A percentile compares a stretch with the other conserved stretches of the same genome.
Evolutionary conservation across 2,797 vertebrate species (phyloP).

Genomic region (Paratrypauchen microcephalus): DNA sequence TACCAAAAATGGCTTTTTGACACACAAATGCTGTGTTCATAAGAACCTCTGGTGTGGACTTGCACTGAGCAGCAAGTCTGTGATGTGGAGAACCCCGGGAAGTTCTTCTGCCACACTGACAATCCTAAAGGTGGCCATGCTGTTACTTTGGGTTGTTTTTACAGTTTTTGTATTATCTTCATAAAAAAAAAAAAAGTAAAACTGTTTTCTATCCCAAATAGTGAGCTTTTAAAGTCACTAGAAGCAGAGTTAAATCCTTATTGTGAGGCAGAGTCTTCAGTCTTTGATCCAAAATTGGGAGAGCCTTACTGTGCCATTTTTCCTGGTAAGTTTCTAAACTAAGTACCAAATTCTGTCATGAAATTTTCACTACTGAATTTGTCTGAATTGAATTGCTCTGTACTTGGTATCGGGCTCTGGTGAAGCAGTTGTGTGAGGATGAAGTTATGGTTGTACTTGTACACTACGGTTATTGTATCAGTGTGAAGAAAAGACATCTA

Average conservation of each 20-base stretch:
- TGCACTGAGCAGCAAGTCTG: conserved; percentile 75
- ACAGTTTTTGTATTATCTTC: too few species aligned
- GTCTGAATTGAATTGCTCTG: background rate
- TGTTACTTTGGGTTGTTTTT: background rate
- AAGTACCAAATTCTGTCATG: background rate
- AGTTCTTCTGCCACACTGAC: conserved; percentile 86
- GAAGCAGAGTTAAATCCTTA: conserved; percentile 76
- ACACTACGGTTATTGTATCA: conserved; percentile 84
- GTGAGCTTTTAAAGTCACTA: conserved; percentile 72
- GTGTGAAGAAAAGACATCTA: conserved; percentile 72
- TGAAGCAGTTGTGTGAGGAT: conserved; percentile 65
- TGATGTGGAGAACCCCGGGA: conserved; percentile 78
- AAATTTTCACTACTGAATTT: background rate
- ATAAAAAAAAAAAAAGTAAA: background rate
- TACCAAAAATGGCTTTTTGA: background rate
- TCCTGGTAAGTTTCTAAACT: conserved; percentile 68
- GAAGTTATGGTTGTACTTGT: conserved; percentile 78
- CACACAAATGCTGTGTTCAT: background rate
- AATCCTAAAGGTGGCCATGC: conserved; percentile 71
- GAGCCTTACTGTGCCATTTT: conserved; percentile 87
- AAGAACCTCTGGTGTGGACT: conserved; percentile 63
- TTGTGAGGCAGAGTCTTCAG: conserved; percentile 67
- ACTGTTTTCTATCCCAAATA: conserved; percentile 64
- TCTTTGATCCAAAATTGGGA: conserved; percentile 73
- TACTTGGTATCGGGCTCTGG: conserved; percentile 84